Evolutionary conservation across 2,113 vertebrate genomes (phyloP).

Genomic region (Crotalus viridis): DNA sequence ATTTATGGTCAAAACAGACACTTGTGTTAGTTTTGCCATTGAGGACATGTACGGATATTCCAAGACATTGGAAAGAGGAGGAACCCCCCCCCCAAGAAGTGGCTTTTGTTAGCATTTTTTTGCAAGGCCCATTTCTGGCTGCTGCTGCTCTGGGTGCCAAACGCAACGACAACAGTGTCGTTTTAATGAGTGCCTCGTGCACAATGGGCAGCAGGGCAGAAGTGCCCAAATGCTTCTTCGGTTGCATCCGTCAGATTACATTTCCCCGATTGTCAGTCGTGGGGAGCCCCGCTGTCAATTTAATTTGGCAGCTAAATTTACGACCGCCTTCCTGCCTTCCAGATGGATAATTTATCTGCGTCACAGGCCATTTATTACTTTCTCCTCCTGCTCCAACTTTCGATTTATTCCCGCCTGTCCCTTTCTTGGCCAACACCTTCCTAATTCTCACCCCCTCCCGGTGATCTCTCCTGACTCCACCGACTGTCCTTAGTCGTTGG

Average conservation of each 20-base stretch:
- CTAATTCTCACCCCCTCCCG: not conserved
- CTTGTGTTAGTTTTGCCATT: not conserved
- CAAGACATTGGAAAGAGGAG: not conserved
- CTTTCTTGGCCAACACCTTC: constrained; percentile 1
- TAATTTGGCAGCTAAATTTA: constrained; percentile 67
- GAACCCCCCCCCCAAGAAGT: not conserved
- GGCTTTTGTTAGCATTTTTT: constrained; percentile 10
- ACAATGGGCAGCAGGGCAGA: not conserved
- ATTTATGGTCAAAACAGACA: too few species aligned
- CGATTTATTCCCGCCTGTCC: constrained; percentile 49
- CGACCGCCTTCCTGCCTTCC: constrained; percentile 59
- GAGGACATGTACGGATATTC: not conserved
- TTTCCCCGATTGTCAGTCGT: constrained; percentile 47
- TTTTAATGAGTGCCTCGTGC: constrained; percentile 27
- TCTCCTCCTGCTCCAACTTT: constrained; percentile 1
- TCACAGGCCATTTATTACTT: constrained; percentile 68
- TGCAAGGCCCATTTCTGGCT: constrained; percentile 1
- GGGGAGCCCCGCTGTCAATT: constrained; percentile 46
- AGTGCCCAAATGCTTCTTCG: constrained; percentile 25
- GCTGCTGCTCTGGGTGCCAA: not conserved
- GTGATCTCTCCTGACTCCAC: constrained; percentile 44
- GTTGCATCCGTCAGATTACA: not conserved
- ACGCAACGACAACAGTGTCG: not conserved
- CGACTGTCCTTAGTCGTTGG: constrained; percentile 34
- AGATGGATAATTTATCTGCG: constrained; percentile 60